A percentile compares a stretch with the other conserved stretches of the same genome.
Evolutionary conservation across 2,888 invertebrate genomes (phyloP).

Genomic region (Heliothis peltigera): DNA sequence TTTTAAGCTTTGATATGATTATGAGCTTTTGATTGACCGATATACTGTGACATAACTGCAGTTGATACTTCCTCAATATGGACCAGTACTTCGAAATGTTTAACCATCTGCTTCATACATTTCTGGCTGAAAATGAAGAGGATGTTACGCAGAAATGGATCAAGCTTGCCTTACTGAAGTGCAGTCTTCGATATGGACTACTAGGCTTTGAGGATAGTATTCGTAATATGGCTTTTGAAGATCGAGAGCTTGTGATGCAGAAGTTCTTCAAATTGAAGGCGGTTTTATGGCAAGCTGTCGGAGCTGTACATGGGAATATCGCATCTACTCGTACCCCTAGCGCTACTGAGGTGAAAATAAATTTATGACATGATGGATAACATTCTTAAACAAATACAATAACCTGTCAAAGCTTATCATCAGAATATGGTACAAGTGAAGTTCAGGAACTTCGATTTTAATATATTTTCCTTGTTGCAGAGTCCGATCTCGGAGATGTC

Average conservation of each 20-base stretch:
- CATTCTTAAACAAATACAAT: neutral
- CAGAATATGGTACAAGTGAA: no score
- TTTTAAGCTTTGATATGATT: neutral
- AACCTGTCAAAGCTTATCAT: no score
- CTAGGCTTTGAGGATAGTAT: constrained; percentile 72
- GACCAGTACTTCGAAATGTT: constrained; percentile 60
- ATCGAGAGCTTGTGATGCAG: constrained; percentile 65
- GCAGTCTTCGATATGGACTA: constrained; percentile 71
- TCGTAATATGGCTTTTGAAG: constrained; percentile 59
- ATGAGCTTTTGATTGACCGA: neutral
- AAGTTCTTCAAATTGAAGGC: constrained; percentile 76
- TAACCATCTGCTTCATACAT: constrained; percentile 64
- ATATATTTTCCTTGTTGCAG: constrained; percentile 61
- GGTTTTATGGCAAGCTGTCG: constrained; percentile 78
- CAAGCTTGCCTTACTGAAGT: constrained; percentile 75
- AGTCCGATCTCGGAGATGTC: constrained; percentile 91
- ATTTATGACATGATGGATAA: no score
- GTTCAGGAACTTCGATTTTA: neutral
- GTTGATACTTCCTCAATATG: constrained; percentile 61
- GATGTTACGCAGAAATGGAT: constrained; percentile 77
- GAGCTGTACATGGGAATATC: constrained; percentile 78
- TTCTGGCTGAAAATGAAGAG: constrained; percentile 63
- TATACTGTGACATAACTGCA: constrained; percentile 5
- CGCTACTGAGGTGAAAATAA: constrained; percentile 34
- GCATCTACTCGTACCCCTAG: constrained; percentile 45